Conservation (phyloP, 2,797 vertebrate genomes). For the Podarcis siculus region DNA sequence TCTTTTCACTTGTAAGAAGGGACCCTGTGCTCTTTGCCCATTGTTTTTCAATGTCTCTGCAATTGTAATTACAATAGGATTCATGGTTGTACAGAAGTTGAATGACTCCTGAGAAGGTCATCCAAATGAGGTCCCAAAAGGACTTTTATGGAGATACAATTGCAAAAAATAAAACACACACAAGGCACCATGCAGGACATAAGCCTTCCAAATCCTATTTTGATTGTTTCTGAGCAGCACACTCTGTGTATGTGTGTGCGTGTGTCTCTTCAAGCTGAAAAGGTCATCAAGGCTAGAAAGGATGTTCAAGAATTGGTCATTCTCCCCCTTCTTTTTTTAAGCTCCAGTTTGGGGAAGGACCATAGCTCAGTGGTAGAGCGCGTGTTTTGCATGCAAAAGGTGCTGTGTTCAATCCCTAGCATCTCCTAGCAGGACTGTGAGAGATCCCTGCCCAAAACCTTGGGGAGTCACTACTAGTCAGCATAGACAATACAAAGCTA, state of each 20-base stretch:
- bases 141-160: neutral
- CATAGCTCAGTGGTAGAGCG: no score
- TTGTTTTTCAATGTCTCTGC: slow-evolving; percentile 56
- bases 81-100: slow-evolving; percentile 29
- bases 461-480: no score
- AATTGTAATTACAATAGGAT: slow-evolving; percentile 56
- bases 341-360: no score
- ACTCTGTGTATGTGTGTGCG: neutral
- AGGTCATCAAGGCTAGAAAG: neutral
- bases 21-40: slow-evolving; percentile 50
- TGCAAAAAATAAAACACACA: neutral
- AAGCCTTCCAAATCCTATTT: neutral
- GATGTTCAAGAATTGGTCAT: neutral
- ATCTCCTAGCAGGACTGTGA: no score
- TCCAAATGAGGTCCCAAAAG: slow-evolving; percentile 41
- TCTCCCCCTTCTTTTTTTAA: no score
- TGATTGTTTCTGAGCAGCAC: neutral
- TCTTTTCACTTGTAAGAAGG: slow-evolving; percentile 61
- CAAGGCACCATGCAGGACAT: no score
- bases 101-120: slow-evolving; percentile 60
- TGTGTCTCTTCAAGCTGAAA: neutral
- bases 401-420: no score
- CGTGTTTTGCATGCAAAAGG: no score
- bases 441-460: no score
- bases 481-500: no score